Base-by-base conservation (phyloP, 2,113 vertebrate species). In the Gobius niger region DNA sequence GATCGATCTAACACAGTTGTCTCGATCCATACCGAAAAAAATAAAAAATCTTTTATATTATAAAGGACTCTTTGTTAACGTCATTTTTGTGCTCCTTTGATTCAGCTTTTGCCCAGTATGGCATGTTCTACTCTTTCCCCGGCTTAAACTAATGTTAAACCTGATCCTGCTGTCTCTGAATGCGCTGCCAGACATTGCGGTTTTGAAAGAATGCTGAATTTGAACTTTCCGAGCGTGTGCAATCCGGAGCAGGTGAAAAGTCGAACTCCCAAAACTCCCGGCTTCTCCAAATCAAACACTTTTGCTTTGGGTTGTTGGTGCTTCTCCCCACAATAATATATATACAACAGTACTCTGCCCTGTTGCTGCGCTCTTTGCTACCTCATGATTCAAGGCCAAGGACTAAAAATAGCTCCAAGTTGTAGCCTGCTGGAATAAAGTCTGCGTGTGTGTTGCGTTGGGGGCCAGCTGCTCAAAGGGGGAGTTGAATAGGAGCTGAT, bases 391-490 rank as follows among this genome's bases (percentile, higher is more conserved):
- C 60, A 40, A 70, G 75, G 77, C 66, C 41, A 18, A 6, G 34
- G n/a, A 24, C 70, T 85, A 86, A 86, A 82, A 86, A 88, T 82
- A 87, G 82, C 64, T 53, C 10, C 9, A 73, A 65, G 69, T 76
- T 75, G 65, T 66, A 80, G 63, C 66, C 72, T 75, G 70, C 65
- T 13, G 44, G 65, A 41, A 40, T 34, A 51, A 65, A 52, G 50
- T 51, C 53, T 69, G 50, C 63, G 49, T 52, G 54, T 42, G 67
- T 67, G 66, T 44, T 24, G 44, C 18, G 24, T 44, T 47, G 47
- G 40, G 59, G 51, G 16, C 11, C 80, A 82, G 82, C 85, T 81
- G 79, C 76, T 82, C 51, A 47, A 53, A 70, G 44, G 60, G 64
- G 73, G 49, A 68, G 62, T 56, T 86, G 73, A 85, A 88, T 86